Evolutionary conservation across 2,888 invertebrate species (phyloP).

Genomic region (Diplazon laetatorius): DNA sequence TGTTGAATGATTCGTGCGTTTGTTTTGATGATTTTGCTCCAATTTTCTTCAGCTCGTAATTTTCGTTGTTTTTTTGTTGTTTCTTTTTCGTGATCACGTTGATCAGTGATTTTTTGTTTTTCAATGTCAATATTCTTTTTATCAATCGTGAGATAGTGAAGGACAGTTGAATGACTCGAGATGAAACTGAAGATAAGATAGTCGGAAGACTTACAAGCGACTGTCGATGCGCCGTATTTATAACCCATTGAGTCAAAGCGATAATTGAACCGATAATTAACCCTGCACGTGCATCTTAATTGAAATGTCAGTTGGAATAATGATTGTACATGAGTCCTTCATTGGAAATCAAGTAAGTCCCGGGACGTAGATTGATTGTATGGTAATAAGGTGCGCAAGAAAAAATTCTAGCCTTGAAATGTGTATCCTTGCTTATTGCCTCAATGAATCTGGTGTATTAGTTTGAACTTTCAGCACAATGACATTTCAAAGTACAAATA

Average conservation of each 20-base stretch:
- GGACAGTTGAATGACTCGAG: neutral
- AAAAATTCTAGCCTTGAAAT: neutral
- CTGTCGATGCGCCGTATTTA: neutral
- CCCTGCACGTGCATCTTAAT: neutral
- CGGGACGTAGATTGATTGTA: neutral
- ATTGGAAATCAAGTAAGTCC: neutral
- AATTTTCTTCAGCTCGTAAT: too few species aligned
- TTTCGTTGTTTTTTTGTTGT: neutral
- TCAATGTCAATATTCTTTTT: neutral
- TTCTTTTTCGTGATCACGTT: neutral
- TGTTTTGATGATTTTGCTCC: too few species aligned
- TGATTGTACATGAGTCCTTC: neutral
- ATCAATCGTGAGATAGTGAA: neutral
- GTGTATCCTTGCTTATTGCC: neutral
- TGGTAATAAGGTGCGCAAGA: neutral
- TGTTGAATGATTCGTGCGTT: too few species aligned
- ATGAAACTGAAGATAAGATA: conserved; percentile 6
- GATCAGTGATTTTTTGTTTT: too few species aligned
- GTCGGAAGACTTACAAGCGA: neutral
- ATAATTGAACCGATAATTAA: conserved; percentile 11
- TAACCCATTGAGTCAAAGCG: neutral
- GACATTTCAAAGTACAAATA: neutral
- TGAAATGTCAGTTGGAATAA: neutral
- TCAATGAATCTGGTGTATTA: neutral
- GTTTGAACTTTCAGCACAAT: neutral